These are phyloP conservation scores for Adineta ricciae DNA, from an alignment of 2,888 invertebrate genomes.

Conservation along the genomic window DNA sequence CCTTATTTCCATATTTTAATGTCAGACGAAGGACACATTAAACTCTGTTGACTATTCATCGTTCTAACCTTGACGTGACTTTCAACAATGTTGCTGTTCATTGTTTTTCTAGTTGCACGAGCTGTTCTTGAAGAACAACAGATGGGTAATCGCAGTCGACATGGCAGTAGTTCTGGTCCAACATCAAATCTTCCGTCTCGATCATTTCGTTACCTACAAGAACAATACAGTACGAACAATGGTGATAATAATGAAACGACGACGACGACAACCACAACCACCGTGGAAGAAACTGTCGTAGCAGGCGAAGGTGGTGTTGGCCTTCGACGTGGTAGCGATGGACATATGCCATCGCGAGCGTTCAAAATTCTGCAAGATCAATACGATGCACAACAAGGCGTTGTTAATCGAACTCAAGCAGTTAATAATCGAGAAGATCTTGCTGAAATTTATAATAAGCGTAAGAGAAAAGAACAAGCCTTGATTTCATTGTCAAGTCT, in stretches of 20 bases:
- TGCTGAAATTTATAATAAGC: neutral
- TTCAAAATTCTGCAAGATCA: slow-evolving; percentile 5
- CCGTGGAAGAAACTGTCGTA: neutral
- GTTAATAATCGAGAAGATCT: neutral
- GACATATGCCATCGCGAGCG: neutral
- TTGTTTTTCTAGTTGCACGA: neutral
- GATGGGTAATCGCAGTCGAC: neutral
- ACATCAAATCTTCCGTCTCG: neutral
- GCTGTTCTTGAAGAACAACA: slow-evolving; percentile 1
- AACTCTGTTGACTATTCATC: neutral
- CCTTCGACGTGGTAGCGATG: slow-evolving; percentile 9
- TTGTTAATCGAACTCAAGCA: neutral
- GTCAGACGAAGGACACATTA: neutral
- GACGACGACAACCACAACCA: neutral
- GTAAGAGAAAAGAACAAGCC: neutral
- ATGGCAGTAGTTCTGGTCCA: too few relatives aligned
- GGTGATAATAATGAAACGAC: neutral
- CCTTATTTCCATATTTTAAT: neutral
- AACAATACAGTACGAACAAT: neutral
- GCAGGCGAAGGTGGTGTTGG: neutral
- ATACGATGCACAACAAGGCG: neutral
- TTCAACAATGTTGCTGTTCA: neutral
- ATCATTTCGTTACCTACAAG: slow-evolving; percentile 17
- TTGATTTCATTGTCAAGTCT: too few relatives aligned
- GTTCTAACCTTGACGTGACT: neutral